phyloP scores from a whole-genome alignment of 2,888 invertebrate species.

The Lepidonotus clava region DNA sequence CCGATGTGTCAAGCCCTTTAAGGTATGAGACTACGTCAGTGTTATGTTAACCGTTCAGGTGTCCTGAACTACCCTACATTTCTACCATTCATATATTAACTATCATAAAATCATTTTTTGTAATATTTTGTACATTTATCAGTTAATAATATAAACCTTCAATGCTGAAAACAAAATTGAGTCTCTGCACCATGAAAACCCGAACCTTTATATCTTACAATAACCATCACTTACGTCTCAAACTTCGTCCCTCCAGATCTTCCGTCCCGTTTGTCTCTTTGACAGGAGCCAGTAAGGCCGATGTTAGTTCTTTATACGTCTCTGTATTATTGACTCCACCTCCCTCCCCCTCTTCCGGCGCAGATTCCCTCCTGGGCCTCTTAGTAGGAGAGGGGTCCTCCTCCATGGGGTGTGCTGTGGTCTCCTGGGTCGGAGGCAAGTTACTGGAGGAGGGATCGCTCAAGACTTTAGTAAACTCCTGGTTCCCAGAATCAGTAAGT shows the following conservation, averaged over 20 bases:
- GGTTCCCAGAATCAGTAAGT: too few relatives aligned
- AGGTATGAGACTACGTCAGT: too few relatives aligned
- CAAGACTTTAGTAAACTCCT: too few relatives aligned
- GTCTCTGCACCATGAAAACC: not conserved
- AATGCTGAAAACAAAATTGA: not conserved
- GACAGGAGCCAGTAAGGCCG: not conserved
- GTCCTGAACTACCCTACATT: not conserved
- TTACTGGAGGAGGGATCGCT: too few relatives aligned
- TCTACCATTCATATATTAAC: not conserved
- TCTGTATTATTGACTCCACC: not conserved
- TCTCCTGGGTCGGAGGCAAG: not conserved
- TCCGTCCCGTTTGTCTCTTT: not conserved
- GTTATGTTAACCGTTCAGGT: not conserved
- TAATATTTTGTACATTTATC: not conserved
- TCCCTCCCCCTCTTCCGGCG: not conserved
- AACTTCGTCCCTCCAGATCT: not conserved
- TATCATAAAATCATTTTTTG: not conserved
- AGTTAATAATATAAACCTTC: not conserved
- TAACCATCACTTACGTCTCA: not conserved
- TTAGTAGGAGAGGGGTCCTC: not conserved
- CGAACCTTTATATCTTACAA: not conserved
- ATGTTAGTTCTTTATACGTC: not conserved
- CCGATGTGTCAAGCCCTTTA: too few relatives aligned
- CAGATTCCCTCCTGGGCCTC: not conserved
- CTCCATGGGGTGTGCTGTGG: not conserved